Base-by-base conservation (phyloP, 2,797 vertebrate species). In the Clamator glandarius region DNA sequence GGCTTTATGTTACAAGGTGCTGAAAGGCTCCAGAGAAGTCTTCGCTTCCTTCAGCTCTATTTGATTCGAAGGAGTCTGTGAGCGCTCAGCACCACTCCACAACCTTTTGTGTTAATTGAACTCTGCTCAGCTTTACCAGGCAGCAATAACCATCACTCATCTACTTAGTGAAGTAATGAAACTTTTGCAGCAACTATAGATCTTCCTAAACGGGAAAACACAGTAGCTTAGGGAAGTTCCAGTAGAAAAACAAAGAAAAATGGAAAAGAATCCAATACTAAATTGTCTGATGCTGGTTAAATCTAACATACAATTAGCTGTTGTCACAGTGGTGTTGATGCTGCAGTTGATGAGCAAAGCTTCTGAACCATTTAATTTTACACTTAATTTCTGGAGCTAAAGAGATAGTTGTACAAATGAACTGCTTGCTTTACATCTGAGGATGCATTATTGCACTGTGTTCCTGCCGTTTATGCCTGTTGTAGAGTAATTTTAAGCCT, bases 331-430 rank as follows among this genome's bases (percentile, higher is more conserved):
- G 35, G 8, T 74, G 61, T 64, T 80, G 78, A 61, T 70, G 19
- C 6, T 87, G 17, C 31, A 42, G 64, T 76, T 72, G 64, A 61
- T 39, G 51, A 80, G 25, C 44, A 82, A 89, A 88, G 36, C 61
- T 85, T 95, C 41, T 94, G 44, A 87, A 77, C 26, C 83, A 77
- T 58, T 75, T 62, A 89, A 92, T 90, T 92, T 83, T 92, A 46
- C 14, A 42, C 63, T 80, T 90, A 82, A 90, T 93, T 93, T 93
- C 64, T 89, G 90, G 59, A 73, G 51, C 24, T 73, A 91, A 89
- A 91, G 33, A 76, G 42, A 58, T 50, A 76, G 35, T 36, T 85
- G 54, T 77, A 76, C 36, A 84, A 95, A 78, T 70, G 20, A 41
- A 72, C 31, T 23, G 14, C 58, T 92, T 87, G 44, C 26, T 28